Percentiles rank a stretch among this genome's conserved stretches.
These are phyloP conservation scores for Bos taurus DNA, from an alignment of 2,113 vertebrate species.

Conservation along the genomic window ARS-UCD2.0 NC_037348.1:40954001-40954500, in stretches of 20 bases:
- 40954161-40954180: neutral
- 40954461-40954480: neutral
- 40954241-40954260: neutral
- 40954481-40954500: neutral
- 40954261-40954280: neutral
- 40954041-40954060: neutral
- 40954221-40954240: neutral
- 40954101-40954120: neutral
- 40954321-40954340: neutral
- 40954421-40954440: neutral
- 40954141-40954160: neutral
- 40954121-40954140: neutral
- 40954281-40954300: slow-evolving; percentile 10
- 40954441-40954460: neutral
- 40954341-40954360: neutral
- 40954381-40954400: neutral
- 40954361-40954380: neutral
- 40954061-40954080: neutral
- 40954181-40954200: neutral
- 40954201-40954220: neutral
- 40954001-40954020: accelerated
- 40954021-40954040: neutral
- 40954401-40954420: neutral
- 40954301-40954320: neutral
- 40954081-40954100: neutral